Evolutionary conservation across 2,113 vertebrate genomes (phyloP).

Genomic region (Calidris pugnax): DNA sequence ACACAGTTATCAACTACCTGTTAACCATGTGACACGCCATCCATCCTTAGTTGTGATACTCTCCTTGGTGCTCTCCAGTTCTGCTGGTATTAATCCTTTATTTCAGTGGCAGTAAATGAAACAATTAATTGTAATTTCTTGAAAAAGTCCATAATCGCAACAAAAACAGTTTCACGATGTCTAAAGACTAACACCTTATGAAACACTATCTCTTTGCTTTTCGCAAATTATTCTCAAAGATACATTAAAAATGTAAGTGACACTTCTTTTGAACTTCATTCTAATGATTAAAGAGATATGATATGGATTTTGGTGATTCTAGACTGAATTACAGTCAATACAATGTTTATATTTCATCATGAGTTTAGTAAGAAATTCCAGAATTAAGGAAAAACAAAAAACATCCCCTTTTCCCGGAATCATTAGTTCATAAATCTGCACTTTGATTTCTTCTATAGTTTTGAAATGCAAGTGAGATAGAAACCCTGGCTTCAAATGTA

Average conservation of each 20-base stretch:
- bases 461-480: background rate
- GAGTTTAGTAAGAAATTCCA: background rate
- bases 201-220: background rate
- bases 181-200: background rate
- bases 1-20: background rate
- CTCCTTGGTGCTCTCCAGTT: background rate
- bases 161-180: background rate
- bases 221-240: background rate
- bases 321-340: background rate
- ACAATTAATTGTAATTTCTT: background rate
- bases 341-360: background rate
- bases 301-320: background rate
- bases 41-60: too few species aligned
- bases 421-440: background rate
- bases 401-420: background rate
- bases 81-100: background rate
- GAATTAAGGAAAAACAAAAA: background rate
- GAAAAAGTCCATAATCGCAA: background rate
- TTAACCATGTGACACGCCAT: background rate
- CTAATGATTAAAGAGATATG: background rate
- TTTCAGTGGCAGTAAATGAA: background rate
- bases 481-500: background rate
- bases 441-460: background rate
- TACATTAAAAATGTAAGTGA: background rate
- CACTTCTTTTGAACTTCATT: background rate